phyloP scores from a whole-genome alignment of 2,113 vertebrate species.

The Planiliza haematocheilus region DNA sequence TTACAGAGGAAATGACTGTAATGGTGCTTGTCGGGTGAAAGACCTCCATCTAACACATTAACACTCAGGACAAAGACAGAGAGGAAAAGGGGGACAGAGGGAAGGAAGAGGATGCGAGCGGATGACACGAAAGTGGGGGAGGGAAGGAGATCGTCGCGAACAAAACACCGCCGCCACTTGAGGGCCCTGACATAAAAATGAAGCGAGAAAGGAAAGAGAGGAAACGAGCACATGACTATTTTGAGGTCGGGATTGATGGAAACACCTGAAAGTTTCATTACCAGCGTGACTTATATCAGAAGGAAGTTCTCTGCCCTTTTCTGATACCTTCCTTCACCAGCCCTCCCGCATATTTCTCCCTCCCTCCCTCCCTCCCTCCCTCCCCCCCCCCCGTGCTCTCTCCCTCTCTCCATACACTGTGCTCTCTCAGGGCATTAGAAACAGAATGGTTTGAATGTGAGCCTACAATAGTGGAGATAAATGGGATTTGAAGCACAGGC shows the following conservation, averaged over 20 bases:
- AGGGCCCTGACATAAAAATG: constrained; percentile 46
- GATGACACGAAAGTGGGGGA: constrained; percentile 60
- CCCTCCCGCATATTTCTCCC: constrained; percentile 48
- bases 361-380: constrained; percentile 28
- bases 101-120: constrained; percentile 63
- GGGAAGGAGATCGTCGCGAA: constrained; percentile 47
- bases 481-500: constrained; percentile 79
- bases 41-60: constrained; percentile 83
- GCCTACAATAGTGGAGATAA: constrained; percentile 80
- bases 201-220: constrained; percentile 63
- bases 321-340: constrained; percentile 38
- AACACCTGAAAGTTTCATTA: constrained; percentile 67
- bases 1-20: constrained; percentile 86
- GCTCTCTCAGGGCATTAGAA: constrained; percentile 74
- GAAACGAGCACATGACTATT: constrained; percentile 76
- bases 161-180: constrained; percentile 66
- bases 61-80: constrained; percentile 76
- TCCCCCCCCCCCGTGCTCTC: constrained; percentile 1
- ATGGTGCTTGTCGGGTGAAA: constrained; percentile 80
- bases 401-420: constrained; percentile 34
- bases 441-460: constrained; percentile 74
- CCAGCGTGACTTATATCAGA: constrained; percentile 52
- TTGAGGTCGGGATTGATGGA: constrained; percentile 65
- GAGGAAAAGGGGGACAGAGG: constrained; percentile 55
- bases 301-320: constrained; percentile 55